These are phyloP conservation scores for Sialia sialis DNA, from an alignment of 2,113 vertebrate species.

Conservation along the genomic window DNA sequence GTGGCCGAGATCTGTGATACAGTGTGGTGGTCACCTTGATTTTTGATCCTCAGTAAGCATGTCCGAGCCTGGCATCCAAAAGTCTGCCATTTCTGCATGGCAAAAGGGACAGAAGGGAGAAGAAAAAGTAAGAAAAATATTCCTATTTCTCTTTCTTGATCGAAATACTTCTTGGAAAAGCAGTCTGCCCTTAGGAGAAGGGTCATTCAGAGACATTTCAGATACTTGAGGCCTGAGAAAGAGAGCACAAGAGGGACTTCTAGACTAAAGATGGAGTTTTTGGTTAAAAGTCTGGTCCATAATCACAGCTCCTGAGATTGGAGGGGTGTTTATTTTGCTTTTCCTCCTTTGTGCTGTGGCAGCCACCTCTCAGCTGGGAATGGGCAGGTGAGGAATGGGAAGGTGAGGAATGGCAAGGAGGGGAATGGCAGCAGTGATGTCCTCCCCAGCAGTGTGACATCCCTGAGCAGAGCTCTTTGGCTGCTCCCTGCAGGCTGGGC, in stretches of 20 bases:
- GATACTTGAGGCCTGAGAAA: neutral
- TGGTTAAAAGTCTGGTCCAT: neutral
- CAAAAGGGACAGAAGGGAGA: neutral
- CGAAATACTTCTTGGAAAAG: neutral
- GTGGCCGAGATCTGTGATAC: neutral
- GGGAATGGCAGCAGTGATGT: fast-evolving
- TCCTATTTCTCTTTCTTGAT: neutral
- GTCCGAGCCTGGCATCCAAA: neutral
- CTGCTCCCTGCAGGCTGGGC: neutral
- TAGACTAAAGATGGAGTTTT: neutral
- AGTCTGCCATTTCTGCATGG: neutral
- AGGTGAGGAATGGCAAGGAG: neutral
- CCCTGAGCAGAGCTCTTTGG: neutral
- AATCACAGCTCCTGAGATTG: neutral
- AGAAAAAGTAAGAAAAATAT: neutral
- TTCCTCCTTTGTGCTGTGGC: neutral
- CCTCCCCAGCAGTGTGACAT: fast-evolving
- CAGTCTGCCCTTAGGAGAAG: neutral
- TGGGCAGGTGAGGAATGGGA: neutral
- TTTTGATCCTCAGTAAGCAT: neutral
- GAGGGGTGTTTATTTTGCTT: neutral
- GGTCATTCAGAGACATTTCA: neutral
- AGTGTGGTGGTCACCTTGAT: neutral
- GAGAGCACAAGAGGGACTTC: neutral
- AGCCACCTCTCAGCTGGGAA: neutral